Evolutionary conservation across 2,797 vertebrate species (phyloP).

Genomic region (Manis javanica): DNA sequence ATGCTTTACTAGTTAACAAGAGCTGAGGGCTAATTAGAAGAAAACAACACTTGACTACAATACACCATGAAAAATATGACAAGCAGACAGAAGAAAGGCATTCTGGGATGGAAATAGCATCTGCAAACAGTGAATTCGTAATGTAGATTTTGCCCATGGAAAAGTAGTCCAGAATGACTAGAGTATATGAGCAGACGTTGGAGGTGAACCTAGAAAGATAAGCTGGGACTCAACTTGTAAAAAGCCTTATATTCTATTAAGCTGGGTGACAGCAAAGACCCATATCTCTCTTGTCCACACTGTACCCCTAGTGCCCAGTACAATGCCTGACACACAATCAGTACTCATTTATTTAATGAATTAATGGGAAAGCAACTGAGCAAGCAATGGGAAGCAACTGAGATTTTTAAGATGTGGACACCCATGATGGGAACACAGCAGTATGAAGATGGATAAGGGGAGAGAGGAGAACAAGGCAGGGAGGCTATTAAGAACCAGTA

Average conservation of each 20-base stretch:
- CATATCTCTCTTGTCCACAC: neutral
- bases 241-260: conserved; percentile 1
- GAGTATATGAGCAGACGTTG: neutral
- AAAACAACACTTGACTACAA: conserved; percentile 47
- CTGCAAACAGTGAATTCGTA: conserved; percentile 27
- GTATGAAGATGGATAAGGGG: neutral
- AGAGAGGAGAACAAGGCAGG: neutral
- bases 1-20: conserved; percentile 8
- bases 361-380: neutral
- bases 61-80: neutral
- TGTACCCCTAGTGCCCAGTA: neutral
- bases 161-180: neutral
- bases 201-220: neutral
- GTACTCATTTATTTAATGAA: neutral
- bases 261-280: neutral
- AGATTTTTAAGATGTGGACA: neutral
- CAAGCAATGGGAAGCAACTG: neutral
- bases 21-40: neutral
- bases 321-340: neutral
- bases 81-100: conserved; percentile 7
- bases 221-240: neutral
- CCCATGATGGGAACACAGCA: neutral
- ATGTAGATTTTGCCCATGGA: neutral
- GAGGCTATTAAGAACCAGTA: neutral
- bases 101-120: neutral